Conservation (phyloP, 2,113 vertebrate genomes). For the Loxodonta africana region DNA sequence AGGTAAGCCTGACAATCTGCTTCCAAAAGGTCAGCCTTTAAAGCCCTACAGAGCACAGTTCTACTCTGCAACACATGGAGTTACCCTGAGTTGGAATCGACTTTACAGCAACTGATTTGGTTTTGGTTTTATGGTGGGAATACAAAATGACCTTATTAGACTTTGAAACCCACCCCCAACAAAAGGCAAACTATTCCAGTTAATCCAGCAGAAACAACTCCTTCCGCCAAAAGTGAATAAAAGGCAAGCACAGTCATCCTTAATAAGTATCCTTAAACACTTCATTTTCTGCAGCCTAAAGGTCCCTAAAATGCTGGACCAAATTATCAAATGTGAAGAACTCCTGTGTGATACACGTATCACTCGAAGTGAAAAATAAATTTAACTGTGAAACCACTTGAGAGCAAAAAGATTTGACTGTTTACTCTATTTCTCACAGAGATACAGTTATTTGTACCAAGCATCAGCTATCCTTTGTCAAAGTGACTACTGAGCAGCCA, state of each 20-base stretch:
- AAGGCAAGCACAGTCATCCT: not conserved
- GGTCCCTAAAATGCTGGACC: not conserved
- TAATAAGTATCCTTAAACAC: constrained; percentile 30
- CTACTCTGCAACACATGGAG: not conserved
- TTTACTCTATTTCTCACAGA: not conserved
- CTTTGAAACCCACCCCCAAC: not conserved
- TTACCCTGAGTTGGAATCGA: not conserved
- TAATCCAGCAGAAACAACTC: constrained; percentile 18
- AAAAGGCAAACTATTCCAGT: not conserved
- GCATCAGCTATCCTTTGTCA: not conserved
- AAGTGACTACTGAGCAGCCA: not conserved
- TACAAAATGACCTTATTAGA: constrained; percentile 5
- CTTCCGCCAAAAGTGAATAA: constrained; percentile 21
- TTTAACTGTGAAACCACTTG: not conserved
- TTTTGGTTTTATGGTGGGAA: not conserved
- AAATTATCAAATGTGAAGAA: constrained; percentile 31
- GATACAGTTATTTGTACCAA: not conserved
- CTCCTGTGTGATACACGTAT: not conserved
- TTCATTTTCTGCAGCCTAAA: not conserved
- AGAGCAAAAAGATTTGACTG: not conserved
- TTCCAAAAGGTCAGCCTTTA: not conserved
- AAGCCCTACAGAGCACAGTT: not conserved
- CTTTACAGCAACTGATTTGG: not conserved
- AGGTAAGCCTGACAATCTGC: too few relatives aligned
- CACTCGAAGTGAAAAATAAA: not conserved